phyloP scores from a whole-genome alignment of 2,888 invertebrate species.

The Caenorhabditis sulstoni region DNA sequence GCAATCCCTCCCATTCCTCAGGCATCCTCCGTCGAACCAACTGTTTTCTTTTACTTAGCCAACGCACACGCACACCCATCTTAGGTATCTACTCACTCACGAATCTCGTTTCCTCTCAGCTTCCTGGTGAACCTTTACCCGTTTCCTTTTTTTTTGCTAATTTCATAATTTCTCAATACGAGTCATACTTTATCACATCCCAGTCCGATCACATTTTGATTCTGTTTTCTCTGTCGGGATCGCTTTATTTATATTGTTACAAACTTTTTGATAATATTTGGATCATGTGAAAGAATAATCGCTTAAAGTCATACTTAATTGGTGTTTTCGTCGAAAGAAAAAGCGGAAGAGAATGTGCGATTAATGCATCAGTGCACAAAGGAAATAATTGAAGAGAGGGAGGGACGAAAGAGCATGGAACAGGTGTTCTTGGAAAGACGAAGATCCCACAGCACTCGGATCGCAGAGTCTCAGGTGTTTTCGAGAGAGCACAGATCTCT shows the following conservation, averaged over 20 bases:
- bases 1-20: neutral
- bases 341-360: no score
- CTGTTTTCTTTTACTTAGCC: constrained; percentile 37
- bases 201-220: constrained; percentile 2
- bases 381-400: neutral
- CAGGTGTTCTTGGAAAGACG: no score
- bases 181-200: constrained; percentile 37
- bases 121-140: constrained; percentile 44
- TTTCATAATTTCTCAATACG: constrained; percentile 32
- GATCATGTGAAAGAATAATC: constrained; percentile 1
- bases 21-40: neutral
- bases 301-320: constrained; percentile 4
- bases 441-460: no score
- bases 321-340: neutral
- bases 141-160: constrained; percentile 18
- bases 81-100: constrained; percentile 53
- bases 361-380: no score
- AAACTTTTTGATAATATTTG: constrained; percentile 8
- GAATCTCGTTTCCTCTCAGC: constrained; percentile 38
- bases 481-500: no score
- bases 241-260: constrained; percentile 23
- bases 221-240: constrained; percentile 7
- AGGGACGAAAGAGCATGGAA: neutral
- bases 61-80: constrained; percentile 23
- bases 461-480: no score